These are phyloP conservation scores for Agonum fuliginosum DNA, from an alignment of 2,888 invertebrate species.

Conservation along the genomic window DNA sequence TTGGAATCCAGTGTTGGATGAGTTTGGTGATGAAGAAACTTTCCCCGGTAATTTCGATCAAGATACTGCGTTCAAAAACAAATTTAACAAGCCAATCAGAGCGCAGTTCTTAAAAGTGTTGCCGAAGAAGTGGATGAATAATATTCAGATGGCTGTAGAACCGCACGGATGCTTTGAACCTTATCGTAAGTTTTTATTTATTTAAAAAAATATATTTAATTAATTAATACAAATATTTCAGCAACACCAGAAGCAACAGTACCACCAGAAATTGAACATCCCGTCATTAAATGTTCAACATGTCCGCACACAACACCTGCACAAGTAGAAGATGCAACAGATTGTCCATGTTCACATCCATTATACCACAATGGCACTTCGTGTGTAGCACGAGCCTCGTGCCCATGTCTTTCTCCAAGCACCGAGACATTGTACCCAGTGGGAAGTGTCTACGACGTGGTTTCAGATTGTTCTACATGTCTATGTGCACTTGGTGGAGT, in stretches of 20 bases:
- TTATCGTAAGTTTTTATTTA: conserved; percentile 76
- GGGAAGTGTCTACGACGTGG: conserved; percentile 81
- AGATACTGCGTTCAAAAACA: conserved; percentile 76
- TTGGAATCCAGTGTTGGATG: conserved; percentile 82
- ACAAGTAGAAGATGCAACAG: too few species aligned
- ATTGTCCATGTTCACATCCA: conserved; percentile 76
- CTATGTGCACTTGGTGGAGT: conserved; percentile 85
- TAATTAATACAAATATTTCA: too few species aligned
- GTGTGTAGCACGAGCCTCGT: conserved; percentile 83
- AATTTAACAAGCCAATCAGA: conserved; percentile 83
- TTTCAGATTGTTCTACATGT: conserved; percentile 85
- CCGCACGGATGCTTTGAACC: conserved; percentile 86
- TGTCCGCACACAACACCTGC: background rate
- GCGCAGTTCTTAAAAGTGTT: conserved; percentile 83
- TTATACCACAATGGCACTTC: conserved; percentile 83
- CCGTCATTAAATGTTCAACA: background rate
- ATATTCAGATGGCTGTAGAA: conserved; percentile 84
- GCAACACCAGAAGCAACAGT: background rate
- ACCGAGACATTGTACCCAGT: conserved; percentile 75
- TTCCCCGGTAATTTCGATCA: conserved; percentile 86
- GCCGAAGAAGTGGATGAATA: conserved; percentile 83
- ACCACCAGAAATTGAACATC: conserved; percentile 1
- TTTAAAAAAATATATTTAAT: too few species aligned
- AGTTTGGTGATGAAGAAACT: conserved; percentile 74
- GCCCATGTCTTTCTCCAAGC: conserved; percentile 82